A percentile compares a stretch with the other conserved stretches of the same genome.
These are phyloP conservation scores for Elephantulus edwardii DNA, from an alignment of 2,113 vertebrate species.

Conservation along the genomic window DNA sequence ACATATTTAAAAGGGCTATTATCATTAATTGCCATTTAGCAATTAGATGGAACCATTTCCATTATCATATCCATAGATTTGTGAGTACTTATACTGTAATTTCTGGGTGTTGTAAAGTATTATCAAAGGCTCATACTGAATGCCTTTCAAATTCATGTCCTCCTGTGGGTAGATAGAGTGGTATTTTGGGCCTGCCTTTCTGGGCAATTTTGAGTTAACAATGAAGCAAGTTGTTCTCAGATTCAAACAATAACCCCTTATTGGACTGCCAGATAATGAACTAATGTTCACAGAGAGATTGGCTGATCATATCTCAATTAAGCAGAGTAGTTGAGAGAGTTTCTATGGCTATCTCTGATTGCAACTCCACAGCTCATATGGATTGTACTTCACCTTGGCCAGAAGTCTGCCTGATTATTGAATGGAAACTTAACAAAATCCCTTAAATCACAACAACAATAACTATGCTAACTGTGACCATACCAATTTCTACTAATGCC, in stretches of 20 bases:
- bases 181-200: conserved; percentile 41
- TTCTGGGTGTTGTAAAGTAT: neutral
- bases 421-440: neutral
- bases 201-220: conserved; percentile 76
- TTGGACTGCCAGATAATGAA: conserved; percentile 74
- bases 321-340: conserved; percentile 68
- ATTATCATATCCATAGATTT: conserved; percentile 56
- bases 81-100: conserved; percentile 40
- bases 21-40: conserved; percentile 67
- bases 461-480: neutral
- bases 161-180: conserved; percentile 1
- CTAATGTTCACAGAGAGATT: conserved; percentile 73
- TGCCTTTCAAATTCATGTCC: conserved; percentile 49
- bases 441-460: neutral
- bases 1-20: conserved; percentile 44
- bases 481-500: neutral
- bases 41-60: conserved; percentile 58
- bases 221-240: conserved; percentile 70
- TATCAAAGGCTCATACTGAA: conserved; percentile 23
- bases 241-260: conserved; percentile 79
- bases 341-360: conserved; percentile 20
- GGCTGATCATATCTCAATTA: conserved; percentile 75
- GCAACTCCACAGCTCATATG: neutral
- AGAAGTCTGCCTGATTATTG: neutral
- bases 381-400: neutral